Base-by-base conservation (phyloP, 1,140 invertebrate genomes). In the Zaprionus davidi region DNA sequence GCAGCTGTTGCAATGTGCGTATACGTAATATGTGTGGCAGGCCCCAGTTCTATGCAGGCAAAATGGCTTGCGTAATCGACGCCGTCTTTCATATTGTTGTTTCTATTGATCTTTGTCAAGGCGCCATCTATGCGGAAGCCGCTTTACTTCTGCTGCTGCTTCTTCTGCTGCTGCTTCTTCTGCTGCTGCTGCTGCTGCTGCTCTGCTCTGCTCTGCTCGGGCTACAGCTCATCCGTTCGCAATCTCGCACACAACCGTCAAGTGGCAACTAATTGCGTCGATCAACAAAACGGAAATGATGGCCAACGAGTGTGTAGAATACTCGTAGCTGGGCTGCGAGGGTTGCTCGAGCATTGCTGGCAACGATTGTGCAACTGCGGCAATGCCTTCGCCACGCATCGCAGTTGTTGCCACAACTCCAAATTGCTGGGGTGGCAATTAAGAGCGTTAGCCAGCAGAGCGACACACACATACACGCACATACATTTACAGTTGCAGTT, bases 21-120 rank as follows among this genome's bases (percentile, higher is more conserved):
- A 88, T 88, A 87, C 83, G 83, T 87, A 88, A 87, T 88, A 78
- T 87, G 69, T 78, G 72, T 56, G 53, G 58, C 41, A 59, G 60
- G 68, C 60, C 34, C 60, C 73, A 76, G 73, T 76, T 76, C 73
- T 76, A 76, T 76, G 68, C 59, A 62, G 57, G 38, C 53, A 24
- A 28, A 46, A 38, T 13, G 6, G 26, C 17, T 74, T 74, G 36
- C 72, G 38, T 71, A 70, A 70, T 36, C 38, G 6, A 36, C 28
- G 26, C 26, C 53, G 64, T 63, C 62, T 66, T 24, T 20, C 36
- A 44, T 53, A 53, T n/a, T 11, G 38, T 26, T 44, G 51, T 31
- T 26, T 56, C 26, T 56, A 56, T 56, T 56, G 53, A 56, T 56
- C 53, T 56, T 26, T 26, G 22, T 28, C 53, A 56, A 56, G 53